Base-by-base conservation (phyloP, 2,888 invertebrate species). In the Phyllotreta cruciferae region DNA sequence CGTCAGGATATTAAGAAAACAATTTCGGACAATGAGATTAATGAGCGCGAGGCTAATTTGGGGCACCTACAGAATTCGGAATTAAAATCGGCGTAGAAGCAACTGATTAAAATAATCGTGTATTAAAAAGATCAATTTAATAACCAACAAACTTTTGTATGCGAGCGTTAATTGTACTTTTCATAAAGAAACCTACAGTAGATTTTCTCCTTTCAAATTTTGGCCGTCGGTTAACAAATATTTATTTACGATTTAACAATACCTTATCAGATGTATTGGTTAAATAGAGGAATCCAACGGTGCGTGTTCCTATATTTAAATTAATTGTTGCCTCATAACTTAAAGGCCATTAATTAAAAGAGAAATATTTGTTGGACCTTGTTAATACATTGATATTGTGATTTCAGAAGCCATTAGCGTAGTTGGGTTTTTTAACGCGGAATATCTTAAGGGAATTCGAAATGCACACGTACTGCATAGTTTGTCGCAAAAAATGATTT, bases 271-370 rank as follows among this genome's bases (percentile, higher is more conserved):
- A 24, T 24, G 24, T 24, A 47, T 7, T 11, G 4, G 47, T 9
- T 47, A 10, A 10, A 24, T 14, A 47, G 34, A 47, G 5, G 47
- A 47, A 47, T 47, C 47, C 24, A 34, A 34, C 14, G 9, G 47
- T 47, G 13, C 47, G 47, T 47, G 47, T 47, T 47, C 24, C 47
- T 24, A 6, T 47, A 47, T 47, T 47, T 34, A 47, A 47, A 47
- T 47, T 47, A n/a, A 47, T 24, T n/a, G 47, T 47, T 47, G 47
- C 47, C 14, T 47, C 47, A 47, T 47, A 47, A 14, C 13, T 11
- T 47, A 47, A 47, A 34, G 47, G 34, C 24, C 47, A 47, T 47
- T 47, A 47, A 47, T 13, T 13, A 47, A n/a, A 47, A 47, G 47
- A 47, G 34, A 47, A 47, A 14, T 24, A 47, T 47, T 47, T 47